A percentile compares a stretch with the other conserved stretches of the same genome.
Conservation (phyloP, 2,113 vertebrate species). For the Mirounga angustirostris region DNA sequence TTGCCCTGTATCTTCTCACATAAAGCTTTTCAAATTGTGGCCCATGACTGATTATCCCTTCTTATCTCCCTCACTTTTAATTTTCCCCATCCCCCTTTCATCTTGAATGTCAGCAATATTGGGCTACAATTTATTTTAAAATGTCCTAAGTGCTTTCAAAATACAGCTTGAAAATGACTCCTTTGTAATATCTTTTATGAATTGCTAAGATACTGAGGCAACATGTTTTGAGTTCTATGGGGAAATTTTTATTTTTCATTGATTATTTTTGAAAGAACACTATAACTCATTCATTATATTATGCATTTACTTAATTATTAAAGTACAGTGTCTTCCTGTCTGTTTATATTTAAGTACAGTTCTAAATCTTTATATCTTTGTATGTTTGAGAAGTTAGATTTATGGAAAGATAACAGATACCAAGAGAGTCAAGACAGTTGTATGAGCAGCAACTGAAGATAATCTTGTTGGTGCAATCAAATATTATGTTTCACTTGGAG, state of each 20-base stretch:
- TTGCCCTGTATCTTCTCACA: background rate
- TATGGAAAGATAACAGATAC: background rate
- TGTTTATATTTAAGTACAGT: background rate
- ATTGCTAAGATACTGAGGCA: background rate
- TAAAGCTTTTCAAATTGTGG: background rate
- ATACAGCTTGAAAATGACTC: background rate
- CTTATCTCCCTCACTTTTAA: background rate
- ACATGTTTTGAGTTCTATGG: background rate
- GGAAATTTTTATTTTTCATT: background rate
- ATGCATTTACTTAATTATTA: background rate
- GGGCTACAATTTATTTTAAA: background rate
- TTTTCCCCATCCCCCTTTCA: background rate
- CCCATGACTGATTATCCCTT: background rate
- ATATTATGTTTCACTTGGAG: background rate
- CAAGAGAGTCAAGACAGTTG: background rate
- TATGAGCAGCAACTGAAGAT: background rate
- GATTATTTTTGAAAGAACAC: background rate
- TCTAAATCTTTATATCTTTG: background rate
- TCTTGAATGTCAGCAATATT: background rate
- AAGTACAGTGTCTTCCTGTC: background rate
- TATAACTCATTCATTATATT: background rate
- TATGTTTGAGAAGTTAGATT: background rate
- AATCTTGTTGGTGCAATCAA: background rate
- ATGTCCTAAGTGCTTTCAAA: background rate
- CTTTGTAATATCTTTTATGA: background rate